Conservation (phyloP, 2,888 invertebrate genomes). For the Xanthorhoe designata region DNA sequence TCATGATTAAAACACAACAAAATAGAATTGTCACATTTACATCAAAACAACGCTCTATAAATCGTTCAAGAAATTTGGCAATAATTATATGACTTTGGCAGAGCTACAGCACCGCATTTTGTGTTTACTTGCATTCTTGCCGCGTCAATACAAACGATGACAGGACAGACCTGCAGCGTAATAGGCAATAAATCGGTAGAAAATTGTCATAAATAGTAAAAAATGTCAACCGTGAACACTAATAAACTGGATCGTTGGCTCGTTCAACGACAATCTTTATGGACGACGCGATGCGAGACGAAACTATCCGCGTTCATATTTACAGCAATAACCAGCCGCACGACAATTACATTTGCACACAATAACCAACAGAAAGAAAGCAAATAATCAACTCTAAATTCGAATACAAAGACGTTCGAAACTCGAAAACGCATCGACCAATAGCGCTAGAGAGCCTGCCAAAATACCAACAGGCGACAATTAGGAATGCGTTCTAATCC, state of each 20-base stretch:
- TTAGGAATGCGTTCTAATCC: slow-evolving; percentile 79
- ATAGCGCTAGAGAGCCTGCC: slow-evolving; percentile 77
- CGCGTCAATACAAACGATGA: slow-evolving; percentile 47
- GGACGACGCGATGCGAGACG: slow-evolving; percentile 40
- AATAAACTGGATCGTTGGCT: slow-evolving; percentile 46
- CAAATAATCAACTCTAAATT: slow-evolving; percentile 79
- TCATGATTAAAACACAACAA: slow-evolving; percentile 53
- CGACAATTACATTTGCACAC: slow-evolving; percentile 83
- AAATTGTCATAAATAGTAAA: slow-evolving; percentile 48
- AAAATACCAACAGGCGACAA: slow-evolving; percentile 70
- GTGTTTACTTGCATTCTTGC: slow-evolving; percentile 69
- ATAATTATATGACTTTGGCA: slow-evolving; percentile 39
- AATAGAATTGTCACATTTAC: slow-evolving; percentile 52
- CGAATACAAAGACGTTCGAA: slow-evolving; percentile 79
- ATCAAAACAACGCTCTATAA: slow-evolving; percentile 50
- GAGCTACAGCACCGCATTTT: slow-evolving; percentile 60
- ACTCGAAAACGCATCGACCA: slow-evolving; percentile 71
- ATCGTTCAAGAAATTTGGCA: slow-evolving; percentile 32
- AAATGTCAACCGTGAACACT: slow-evolving; percentile 50
- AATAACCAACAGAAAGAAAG: slow-evolving; percentile 78
- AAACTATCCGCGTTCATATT: slow-evolving; percentile 61
- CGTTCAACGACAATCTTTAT: slow-evolving; percentile 36
- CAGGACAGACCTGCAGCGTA: slow-evolving; percentile 25
- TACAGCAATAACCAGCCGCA: slow-evolving; percentile 72
- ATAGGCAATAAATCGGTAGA: slow-evolving; percentile 38